Evolutionary conservation across 2,113 vertebrate species (phyloP).

Genomic region (Scytalopus superciliaris): DNA sequence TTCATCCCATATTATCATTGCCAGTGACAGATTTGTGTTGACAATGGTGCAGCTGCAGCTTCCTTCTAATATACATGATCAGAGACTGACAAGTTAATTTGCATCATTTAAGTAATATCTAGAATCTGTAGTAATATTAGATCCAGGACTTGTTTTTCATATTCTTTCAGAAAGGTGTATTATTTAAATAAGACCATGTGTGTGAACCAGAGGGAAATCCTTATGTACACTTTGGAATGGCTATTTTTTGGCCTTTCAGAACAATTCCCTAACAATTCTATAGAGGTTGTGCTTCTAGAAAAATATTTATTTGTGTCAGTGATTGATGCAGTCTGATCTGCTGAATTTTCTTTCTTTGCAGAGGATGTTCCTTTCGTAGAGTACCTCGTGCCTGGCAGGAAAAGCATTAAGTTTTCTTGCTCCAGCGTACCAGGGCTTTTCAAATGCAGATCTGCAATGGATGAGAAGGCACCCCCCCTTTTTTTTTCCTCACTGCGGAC

Average conservation of each 20-base stretch:
- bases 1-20: not conserved
- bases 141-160: not conserved
- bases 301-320: not conserved
- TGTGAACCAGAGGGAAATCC: not conserved
- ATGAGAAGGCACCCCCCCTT: not conserved
- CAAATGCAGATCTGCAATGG: not conserved
- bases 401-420: not conserved
- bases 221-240: not conserved
- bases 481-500: not conserved
- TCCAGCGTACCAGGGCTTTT: not conserved
- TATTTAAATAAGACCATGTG: not conserved
- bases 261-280: not conserved
- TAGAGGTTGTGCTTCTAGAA: not conserved
- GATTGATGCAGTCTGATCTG: not conserved
- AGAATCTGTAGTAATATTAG: not conserved
- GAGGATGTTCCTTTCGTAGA: not conserved
- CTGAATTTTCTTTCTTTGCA: not conserved
- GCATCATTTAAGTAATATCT: not conserved
- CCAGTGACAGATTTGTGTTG: not conserved
- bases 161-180: not conserved
- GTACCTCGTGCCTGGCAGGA: not conserved
- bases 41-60: not conserved
- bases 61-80: not conserved
- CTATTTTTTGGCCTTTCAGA: not conserved
- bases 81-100: not conserved